A percentile compares a stretch with the other conserved stretches of the same genome.
Conservation (phyloP, 2,888 invertebrate species). For the Psylliodes chrysocephalus region DNA sequence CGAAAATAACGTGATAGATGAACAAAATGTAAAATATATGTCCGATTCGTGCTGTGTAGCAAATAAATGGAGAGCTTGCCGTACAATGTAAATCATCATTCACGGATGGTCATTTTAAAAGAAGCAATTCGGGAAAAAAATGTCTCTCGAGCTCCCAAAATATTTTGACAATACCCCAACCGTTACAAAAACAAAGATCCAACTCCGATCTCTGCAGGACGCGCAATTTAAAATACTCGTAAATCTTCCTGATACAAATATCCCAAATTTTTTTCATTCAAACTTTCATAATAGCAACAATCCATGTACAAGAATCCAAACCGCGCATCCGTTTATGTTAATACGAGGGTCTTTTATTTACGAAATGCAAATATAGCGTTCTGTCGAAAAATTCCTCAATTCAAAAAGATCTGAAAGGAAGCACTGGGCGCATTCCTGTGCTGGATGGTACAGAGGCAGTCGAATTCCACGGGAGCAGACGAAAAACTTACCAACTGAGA, state of each 20-base stretch:
- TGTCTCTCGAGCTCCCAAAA: background rate
- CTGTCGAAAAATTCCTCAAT: constrained; percentile 43
- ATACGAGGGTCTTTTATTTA: constrained; percentile 30
- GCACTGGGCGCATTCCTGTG: constrained; percentile 33
- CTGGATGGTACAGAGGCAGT: constrained; percentile 31
- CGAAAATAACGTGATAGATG: no score
- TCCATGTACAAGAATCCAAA: constrained; percentile 35
- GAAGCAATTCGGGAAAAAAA: constrained; percentile 5
- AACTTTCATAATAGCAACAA: constrained; percentile 32
- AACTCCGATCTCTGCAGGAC: constrained; percentile 17
- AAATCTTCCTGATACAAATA: constrained; percentile 30
- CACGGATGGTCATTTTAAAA: background rate
- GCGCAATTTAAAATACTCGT: constrained; percentile 27
- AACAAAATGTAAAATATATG: no score
- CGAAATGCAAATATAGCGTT: constrained; percentile 38
- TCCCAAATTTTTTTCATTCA: constrained; percentile 31
- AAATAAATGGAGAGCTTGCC: background rate
- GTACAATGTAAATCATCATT: background rate
- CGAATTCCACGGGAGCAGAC: constrained; percentile 27
- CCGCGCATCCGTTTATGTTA: constrained; percentile 35
- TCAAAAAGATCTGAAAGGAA: constrained; percentile 42
- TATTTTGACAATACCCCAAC: background rate
- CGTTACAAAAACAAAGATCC: constrained; percentile 13
- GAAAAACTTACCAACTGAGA: background rate
- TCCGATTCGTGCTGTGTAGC: background rate